phyloP scores from a whole-genome alignment of 2,113 vertebrate species.

The Zeus faber region DNA sequence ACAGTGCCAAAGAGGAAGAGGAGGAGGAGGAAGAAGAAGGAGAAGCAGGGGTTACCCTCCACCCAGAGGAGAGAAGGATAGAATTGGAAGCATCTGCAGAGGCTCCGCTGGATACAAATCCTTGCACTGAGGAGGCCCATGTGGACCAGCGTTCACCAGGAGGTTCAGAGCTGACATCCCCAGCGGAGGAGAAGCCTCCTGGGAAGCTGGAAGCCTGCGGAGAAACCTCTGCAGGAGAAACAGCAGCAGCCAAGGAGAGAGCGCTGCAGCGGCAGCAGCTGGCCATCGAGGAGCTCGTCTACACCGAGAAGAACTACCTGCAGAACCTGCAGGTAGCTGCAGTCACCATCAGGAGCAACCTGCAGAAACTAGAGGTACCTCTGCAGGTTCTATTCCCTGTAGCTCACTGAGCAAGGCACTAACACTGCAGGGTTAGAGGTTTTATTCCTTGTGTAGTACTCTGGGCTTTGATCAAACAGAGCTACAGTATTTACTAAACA shows the following conservation, averaged over 20 bases:
- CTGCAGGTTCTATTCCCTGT: background rate
- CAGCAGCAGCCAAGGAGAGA: conserved; percentile 53
- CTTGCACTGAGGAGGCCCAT: too few species aligned
- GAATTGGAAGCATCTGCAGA: too few species aligned
- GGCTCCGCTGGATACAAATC: too few species aligned
- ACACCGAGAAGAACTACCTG: conserved; percentile 85
- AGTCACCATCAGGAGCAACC: conserved; percentile 75
- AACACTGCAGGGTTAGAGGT: background rate
- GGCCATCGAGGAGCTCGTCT: conserved; percentile 82
- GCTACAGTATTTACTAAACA: too few species aligned
- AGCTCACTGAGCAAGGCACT: background rate
- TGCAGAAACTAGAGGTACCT: conserved; percentile 74
- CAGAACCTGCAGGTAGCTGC: conserved; percentile 77
- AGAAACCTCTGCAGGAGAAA: too few species aligned
- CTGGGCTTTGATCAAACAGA: too few species aligned
- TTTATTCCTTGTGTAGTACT: background rate
- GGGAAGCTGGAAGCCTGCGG: too few species aligned
- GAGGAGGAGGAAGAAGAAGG: conserved; percentile 30
- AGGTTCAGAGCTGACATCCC: too few species aligned
- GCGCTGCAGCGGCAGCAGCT: conserved; percentile 76
- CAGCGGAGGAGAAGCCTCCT: too few species aligned
- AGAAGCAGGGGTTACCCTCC: conserved; percentile 34
- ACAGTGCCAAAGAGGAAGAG: conserved; percentile 28
- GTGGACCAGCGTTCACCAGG: too few species aligned
- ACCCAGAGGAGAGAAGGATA: too few species aligned